Evolutionary conservation across 2,797 vertebrate genomes (phyloP), one percentile per base, ranked within the genome.

Genomic region (Xenopus petersii): DNA sequence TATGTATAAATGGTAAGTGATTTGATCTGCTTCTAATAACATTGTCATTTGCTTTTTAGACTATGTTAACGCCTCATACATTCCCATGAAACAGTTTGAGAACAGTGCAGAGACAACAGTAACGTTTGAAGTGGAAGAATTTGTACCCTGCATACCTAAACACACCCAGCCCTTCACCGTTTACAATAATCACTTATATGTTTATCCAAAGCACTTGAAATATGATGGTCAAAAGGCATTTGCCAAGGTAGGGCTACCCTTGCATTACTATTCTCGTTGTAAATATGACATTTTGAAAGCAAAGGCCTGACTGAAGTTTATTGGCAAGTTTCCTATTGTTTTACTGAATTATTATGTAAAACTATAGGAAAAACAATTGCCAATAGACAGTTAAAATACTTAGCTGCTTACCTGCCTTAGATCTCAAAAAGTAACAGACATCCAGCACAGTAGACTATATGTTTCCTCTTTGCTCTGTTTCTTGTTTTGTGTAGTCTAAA

Each of bases 111-210:
- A 89, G 47, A 85, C 88, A 74, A 84, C 86, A 17, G 81, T 92
- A 80, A 90, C 94, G 0, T 91, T 98, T 82, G 97, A 98, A 86
- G 89, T 98, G 71, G 97, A 98, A 80, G 97, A 99, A 82, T 98
- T 98, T 85, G 94, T 98, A 49, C 96, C 96, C 26, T 96, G 91
- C 83, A 95, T 96, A 74, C 94, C 97, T 15, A 98, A 93, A 85
- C 94, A 94, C 73, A 96, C 96, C 36, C 97, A 98, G 66, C 96
- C 97, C 16, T 98, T 95, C 81, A 97, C 96, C 58, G 91, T 94
- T 87, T 98, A 98, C 84, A 98, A 94, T 83, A 98, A 98, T 84
- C 97, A 98, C 83, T 94, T 98, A 72, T 99, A 98, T 8, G 93
- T 98, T 75, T 98, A 98, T 83, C 97, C 95, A 0, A 97, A 93